Conservation (phyloP, 2,113 vertebrate genomes). For the Delphinapterus leucas region DNA sequence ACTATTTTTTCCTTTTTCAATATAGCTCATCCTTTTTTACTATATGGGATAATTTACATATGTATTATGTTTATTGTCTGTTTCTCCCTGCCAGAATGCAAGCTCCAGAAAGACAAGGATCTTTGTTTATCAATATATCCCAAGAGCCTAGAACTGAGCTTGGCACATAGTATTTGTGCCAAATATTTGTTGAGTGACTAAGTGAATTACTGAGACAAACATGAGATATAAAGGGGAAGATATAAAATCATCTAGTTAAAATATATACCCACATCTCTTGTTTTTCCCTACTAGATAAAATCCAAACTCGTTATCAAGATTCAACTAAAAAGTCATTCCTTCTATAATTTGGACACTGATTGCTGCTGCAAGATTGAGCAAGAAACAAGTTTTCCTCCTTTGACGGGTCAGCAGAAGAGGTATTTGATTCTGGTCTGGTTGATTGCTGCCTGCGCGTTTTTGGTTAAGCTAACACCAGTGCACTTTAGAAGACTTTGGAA, state of each 20-base stretch:
- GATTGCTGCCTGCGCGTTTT: background rate
- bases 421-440: background rate
- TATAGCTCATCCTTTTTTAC: background rate
- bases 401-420: background rate
- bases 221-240: background rate
- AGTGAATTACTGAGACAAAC: conserved; percentile 9
- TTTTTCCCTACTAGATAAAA: background rate
- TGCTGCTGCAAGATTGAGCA: background rate
- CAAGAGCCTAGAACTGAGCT: background rate
- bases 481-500: background rate
- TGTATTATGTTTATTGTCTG: background rate
- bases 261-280: background rate
- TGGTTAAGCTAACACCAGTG: background rate
- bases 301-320: background rate
- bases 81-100: background rate
- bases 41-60: background rate
- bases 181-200: background rate
- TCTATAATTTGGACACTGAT: background rate
- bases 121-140: background rate
- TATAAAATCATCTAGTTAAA: background rate
- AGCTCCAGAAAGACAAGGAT: background rate
- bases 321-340: background rate
- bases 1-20: background rate
- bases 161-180: background rate
- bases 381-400: background rate